Evolutionary conservation across 2,797 vertebrate species (phyloP), one percentile per base, ranked within the genome.

Genomic region (Chloroceryle amazona): DNA sequence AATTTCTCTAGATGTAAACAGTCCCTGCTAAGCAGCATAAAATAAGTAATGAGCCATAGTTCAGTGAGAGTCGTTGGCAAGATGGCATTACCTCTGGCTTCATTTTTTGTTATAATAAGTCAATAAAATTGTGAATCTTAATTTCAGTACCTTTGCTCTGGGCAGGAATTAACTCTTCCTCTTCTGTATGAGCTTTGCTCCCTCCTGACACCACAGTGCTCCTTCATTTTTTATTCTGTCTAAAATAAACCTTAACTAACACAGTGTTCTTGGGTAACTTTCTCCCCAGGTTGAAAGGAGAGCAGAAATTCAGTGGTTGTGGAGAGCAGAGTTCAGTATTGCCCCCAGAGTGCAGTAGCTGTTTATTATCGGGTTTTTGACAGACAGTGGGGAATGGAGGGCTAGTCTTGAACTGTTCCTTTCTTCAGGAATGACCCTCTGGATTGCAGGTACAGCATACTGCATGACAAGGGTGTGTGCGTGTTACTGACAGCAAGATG

Each of bases 41-140:
- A 87, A 79, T 68, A 84, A 62, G 35, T 70, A 91, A 92, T 95
- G 81, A 95, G 86, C 79, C 80, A 42, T 81, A 83, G 81, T 87
- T 93, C 54, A 2, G 44, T 90, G 79, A 88, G 52, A 95, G 86
- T 86, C 73, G 11, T 10, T 52, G 80, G 63, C 47, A 89, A 72
- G 78, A 70, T 79, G 58, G 51, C 52, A 54, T 90, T 60, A 57
- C 41, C 4, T 85, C 68, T 84, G 66, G 66, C 86, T 95, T 81
- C 20, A 31, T 17, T 68, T 92, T 92, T 91, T 85, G 35, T 33
- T 73, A 55, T 3, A 90, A 28, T 76, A 78, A 79, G 18, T 41
- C 80, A 82, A 84, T 52, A 15, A 76, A 79, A 81, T 79, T 73
- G 29, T 7, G 3, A 72, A 42, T 29, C 62, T 90, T 10, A 66